phyloP scores from a whole-genome alignment of 2,113 vertebrate species.

The Pseudorectes ferrugineus region DNA sequence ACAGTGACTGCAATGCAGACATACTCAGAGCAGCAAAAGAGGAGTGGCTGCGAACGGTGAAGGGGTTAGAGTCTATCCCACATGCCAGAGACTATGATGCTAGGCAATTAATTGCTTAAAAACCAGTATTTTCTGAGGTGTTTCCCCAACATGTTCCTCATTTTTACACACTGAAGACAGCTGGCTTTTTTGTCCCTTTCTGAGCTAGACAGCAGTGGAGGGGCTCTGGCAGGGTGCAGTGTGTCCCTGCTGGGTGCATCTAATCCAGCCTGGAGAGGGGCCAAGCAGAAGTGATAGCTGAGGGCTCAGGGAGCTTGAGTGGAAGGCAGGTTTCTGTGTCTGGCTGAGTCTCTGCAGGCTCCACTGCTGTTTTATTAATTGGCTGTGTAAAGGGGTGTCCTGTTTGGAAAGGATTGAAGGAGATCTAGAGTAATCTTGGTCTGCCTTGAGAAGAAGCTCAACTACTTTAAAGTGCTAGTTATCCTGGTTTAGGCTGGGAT shows the following conservation, averaged over 20 bases:
- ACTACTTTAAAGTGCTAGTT: neutral
- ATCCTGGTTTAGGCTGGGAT: neutral
- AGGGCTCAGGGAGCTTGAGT: neutral
- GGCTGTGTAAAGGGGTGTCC: neutral
- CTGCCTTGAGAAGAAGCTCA: neutral
- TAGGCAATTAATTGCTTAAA: neutral
- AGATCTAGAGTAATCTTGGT: neutral
- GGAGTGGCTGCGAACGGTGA: neutral
- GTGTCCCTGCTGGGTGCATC: neutral
- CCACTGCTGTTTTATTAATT: neutral
- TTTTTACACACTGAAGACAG: neutral
- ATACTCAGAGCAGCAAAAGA: neutral
- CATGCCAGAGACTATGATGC: neutral
- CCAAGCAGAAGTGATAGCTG: neutral
- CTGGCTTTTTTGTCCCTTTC: neutral
- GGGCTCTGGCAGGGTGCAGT: neutral
- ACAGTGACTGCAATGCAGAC: constrained; percentile 45
- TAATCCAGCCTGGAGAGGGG: neutral
- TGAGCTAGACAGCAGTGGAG: neutral
- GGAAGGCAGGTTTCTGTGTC: neutral
- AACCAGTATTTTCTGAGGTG: neutral
- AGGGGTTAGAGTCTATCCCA: neutral
- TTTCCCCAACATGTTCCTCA: neutral
- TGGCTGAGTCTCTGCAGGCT: neutral
- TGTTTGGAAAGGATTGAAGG: neutral